Evolutionary conservation across 2,888 invertebrate species (phyloP), one percentile per base, ranked within the genome.

Genomic region (Auanema sp.): DNA sequence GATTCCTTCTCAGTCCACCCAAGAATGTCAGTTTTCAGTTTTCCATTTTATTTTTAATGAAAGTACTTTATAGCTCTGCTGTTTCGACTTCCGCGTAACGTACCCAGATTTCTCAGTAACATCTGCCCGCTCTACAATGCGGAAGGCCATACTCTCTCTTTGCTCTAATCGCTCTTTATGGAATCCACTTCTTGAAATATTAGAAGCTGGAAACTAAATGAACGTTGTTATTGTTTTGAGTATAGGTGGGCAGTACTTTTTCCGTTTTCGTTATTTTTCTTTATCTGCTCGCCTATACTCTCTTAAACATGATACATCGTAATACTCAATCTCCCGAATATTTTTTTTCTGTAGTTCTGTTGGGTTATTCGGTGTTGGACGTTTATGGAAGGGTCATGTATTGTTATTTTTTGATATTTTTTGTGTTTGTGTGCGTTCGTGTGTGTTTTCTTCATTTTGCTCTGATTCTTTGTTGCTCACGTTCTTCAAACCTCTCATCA

Each of bases 1-100:
- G 74, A 16, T 80, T 80, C 69, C 69, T 80, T 53, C 62, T 72
- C 56, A 63, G 58, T 11, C 76, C 79, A 40, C 78, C 79, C 16
- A 66, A 69, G 60, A 69, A 78, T 64, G 78, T 78, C 61, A 54
- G 44, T 55, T 40, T 24, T n/a, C n/a, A n/a, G n/a, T 58, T 16
- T 8, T n/a, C 25, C n/a, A n/a, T n/a, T 47, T 44, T 18, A 33
- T 12, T 25, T 43, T 56, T 23, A 42, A 24, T 44, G 1, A 18
- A 12, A 33, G 16, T 33, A 41, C 10, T 33, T 68, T 72, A 52
- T 64, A 75, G 76, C 61, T 71, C 18, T 67, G 71, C 42, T 42
- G 58, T 52, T 78, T 79, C 66, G 77, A 79, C 66, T 79, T 79
- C 58, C 21, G 62, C 16, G 50, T 57, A 23, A 67, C 65, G 47